Conservation (phyloP, 2,888 invertebrate genomes). For the Apotomis turbidana region DNA sequence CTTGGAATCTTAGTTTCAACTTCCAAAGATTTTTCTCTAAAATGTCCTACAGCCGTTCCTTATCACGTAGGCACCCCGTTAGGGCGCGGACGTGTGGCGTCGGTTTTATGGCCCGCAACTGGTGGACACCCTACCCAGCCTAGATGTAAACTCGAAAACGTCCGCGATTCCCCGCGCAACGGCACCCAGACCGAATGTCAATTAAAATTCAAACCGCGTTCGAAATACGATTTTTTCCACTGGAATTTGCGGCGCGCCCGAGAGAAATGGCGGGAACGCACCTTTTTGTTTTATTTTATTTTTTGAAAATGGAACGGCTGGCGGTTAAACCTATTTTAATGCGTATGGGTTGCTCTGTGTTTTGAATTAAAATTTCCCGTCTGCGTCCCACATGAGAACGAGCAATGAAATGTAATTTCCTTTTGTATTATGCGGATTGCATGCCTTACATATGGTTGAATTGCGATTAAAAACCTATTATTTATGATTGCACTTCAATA, state of each 20-base stretch:
- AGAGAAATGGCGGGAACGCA: slow-evolving; percentile 80
- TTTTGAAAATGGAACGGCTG: slow-evolving; percentile 81
- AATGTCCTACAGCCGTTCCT: slow-evolving; percentile 44
- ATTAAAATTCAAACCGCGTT: slow-evolving; percentile 85
- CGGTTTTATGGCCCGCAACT: slow-evolving; percentile 68
- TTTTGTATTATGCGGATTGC: slow-evolving; percentile 54
- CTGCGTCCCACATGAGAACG: slow-evolving; percentile 63
- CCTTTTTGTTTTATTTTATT: slow-evolving; percentile 81
- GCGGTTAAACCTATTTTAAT: slow-evolving; percentile 83
- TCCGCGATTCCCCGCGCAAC: slow-evolving; percentile 61
- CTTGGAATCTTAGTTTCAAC: background rate
- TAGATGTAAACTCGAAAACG: slow-evolving; percentile 74
- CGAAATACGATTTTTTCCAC: slow-evolving; percentile 84
- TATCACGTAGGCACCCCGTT: slow-evolving; percentile 46
- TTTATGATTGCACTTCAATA: background rate
- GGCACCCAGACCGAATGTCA: slow-evolving; percentile 74
- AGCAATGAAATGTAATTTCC: slow-evolving; percentile 80
- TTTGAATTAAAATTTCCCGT: slow-evolving; percentile 79
- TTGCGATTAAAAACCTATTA: background rate
- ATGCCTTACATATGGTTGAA: background rate
- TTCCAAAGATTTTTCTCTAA: background rate
- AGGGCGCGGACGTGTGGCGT: slow-evolving; percentile 61
- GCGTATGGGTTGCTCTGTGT: slow-evolving; percentile 80
- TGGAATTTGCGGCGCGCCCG: slow-evolving; percentile 81
- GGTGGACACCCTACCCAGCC: slow-evolving; percentile 58